These are phyloP conservation scores for Bombyx mori DNA, from an alignment of 1,140 invertebrate genomes.

Conservation along the genomic window ASM3026992v2 NC_085129.1:1616501-1617000, in stretches of 20 bases:
- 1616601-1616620: constrained; percentile 99
- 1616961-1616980: no score
- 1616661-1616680: constrained; percentile 95
- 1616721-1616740: constrained; percentile 99
- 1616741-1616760: constrained; percentile 99
- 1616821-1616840: constrained; percentile 93
- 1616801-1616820: constrained; percentile 99
- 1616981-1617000: no score
- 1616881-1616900: constrained; percentile 79
- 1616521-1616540: no score
- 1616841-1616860: constrained; percentile 97
- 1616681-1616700: constrained; percentile 98
- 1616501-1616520: no score
- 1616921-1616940: not conserved
- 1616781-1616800: constrained; percentile 91
- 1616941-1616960: no score
- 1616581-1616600: constrained; percentile 98
- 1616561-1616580: constrained; percentile 74
- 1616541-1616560: no score
- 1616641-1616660: constrained; percentile 94
- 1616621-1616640: constrained; percentile 99
- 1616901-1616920: constrained; percentile 1
- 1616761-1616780: constrained; percentile 95
- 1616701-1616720: constrained; percentile 98
- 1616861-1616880: constrained; percentile 91